Percentiles rank a stretch among this genome's conserved stretches.
phyloP scores from a whole-genome alignment of 1,140 invertebrate genomes.

The Drosophila murphyi region DNA sequence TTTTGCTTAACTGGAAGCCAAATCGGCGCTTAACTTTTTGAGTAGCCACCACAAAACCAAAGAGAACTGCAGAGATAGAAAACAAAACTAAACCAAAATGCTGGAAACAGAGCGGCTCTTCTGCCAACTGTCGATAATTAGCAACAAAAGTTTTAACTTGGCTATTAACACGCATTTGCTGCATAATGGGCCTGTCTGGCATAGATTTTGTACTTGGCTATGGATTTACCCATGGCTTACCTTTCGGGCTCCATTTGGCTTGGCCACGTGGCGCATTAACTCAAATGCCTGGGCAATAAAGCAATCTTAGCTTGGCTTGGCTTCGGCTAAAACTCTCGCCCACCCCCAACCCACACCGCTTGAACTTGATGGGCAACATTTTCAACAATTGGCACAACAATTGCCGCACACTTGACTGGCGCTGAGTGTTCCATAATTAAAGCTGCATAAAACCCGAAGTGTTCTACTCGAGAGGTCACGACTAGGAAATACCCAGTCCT shows the following conservation, averaged over 20 bases:
- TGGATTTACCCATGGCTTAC: not conserved
- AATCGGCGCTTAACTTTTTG: slow-evolving; percentile 40
- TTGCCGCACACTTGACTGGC: slow-evolving; percentile 66
- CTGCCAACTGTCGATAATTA: slow-evolving; percentile 77
- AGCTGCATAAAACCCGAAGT: slow-evolving; percentile 24
- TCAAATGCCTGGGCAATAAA: slow-evolving; percentile 41
- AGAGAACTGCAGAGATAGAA: slow-evolving; percentile 28
- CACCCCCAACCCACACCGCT: slow-evolving; percentile 1
- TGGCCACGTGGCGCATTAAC: slow-evolving; percentile 29
- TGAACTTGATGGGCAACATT: slow-evolving; percentile 56
- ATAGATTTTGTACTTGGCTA: slow-evolving; percentile 51
- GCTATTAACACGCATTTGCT: slow-evolving; percentile 72
- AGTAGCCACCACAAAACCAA: slow-evolving; percentile 11
- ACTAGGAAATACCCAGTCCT: not conserved
- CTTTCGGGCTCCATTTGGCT: slow-evolving; percentile 6
- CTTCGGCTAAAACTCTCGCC: slow-evolving; percentile 51
- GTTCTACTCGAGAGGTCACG: too few species aligned
- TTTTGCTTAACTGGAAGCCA: slow-evolving; percentile 28
- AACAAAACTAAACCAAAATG: slow-evolving; percentile 29
- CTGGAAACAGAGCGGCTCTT: slow-evolving; percentile 23
- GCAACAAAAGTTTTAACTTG: slow-evolving; percentile 72
- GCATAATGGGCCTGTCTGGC: slow-evolving; percentile 75
- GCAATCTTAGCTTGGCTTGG: slow-evolving; percentile 50
- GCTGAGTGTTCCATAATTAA: slow-evolving; percentile 74
- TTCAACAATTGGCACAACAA: slow-evolving; percentile 54